phyloP scores from a whole-genome alignment of 2,888 invertebrate genomes.

The Nasonia oneida region DNA sequence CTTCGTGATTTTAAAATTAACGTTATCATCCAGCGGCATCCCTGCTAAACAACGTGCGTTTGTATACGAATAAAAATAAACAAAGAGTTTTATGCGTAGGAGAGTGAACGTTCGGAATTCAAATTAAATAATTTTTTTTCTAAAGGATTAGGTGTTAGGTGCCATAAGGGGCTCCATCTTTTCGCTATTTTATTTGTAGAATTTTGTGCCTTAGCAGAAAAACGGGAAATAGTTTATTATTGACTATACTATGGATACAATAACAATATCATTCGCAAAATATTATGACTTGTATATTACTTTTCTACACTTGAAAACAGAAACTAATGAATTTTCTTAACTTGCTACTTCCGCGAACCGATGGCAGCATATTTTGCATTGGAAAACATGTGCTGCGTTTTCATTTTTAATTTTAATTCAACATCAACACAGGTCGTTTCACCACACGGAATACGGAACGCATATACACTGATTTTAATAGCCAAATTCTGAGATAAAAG shows the following conservation, averaged over 20 bases:
- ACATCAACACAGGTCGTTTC: slow-evolving; percentile 24
- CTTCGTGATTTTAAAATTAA: slow-evolving; percentile 26
- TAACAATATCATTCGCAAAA: slow-evolving; percentile 3
- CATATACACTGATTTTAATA: slow-evolving; percentile 7
- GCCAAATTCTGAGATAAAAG: background rate
- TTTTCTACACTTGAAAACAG: background rate
- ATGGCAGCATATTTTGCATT: slow-evolving; percentile 55
- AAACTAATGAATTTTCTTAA: slow-evolving; percentile 35
- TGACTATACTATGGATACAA: slow-evolving; percentile 14
- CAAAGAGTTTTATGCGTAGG: slow-evolving; percentile 23
- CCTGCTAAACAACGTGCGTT: slow-evolving; percentile 37
- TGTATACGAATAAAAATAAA: slow-evolving; percentile 55
- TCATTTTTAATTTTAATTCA: background rate
- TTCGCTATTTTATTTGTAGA: slow-evolving; percentile 67
- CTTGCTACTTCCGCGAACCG: slow-evolving; percentile 26
- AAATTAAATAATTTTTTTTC: slow-evolving; percentile 17
- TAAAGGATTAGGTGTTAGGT: slow-evolving; percentile 67
- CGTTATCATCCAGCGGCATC: background rate
- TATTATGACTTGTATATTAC: slow-evolving; percentile 34
- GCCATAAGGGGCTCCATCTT: slow-evolving; percentile 72
- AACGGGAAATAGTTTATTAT: slow-evolving; percentile 50
- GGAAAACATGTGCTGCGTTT: slow-evolving; percentile 25
- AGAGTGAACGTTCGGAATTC: slow-evolving; percentile 9
- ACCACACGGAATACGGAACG: background rate
- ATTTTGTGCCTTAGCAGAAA: slow-evolving; percentile 76